Evolutionary conservation across 1,140 invertebrate genomes (phyloP), one percentile per base, ranked within the genome.

Genomic region (Drosophila grimshawi): DNA sequence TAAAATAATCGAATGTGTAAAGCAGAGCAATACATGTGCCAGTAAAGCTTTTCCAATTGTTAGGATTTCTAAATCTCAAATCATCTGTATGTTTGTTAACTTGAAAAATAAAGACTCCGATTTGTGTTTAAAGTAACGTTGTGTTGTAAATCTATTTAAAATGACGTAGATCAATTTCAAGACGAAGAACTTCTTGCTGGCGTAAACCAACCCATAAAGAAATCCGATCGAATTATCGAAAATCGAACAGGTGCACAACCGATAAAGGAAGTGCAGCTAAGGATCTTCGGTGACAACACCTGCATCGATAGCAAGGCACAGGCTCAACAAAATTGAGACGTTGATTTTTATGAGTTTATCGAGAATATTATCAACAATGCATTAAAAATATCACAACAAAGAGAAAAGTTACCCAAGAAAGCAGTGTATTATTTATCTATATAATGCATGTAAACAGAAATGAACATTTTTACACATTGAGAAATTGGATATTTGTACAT

Each of bases 401-500:
- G 39, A 4, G 3, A 43, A 43, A n/a, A 43, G 39, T 43, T 43
- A 3, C 7, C 7, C 19, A 19, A 19, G 19, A 19, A 19, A 19
- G 19, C 19, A 19, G 19, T 19, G 1, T 19, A 19, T 19, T 19
- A 19, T 19, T 19, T 19, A 19, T 19, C 19, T 19, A 19, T 19
- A 19, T 19, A 19, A 19, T n/a, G 39, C 10, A 43, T 43, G 39
- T 3, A 43, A n/a, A 43, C 10, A n/a, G 3, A 43, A 43, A 43
- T 43, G 39, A 3, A n/a, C 39, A 8, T 4, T 43, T 43, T 43
- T 2, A 4, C 4, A 3, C 10, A 43, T 43, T 43, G n/a, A 43
- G 39, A 43, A n/a, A 10, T 41, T 41, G 39, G 39, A 43, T n/a
- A 41, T 41, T 41, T n/a, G 45, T 29, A 48, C 27, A 48, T 48